phyloP scores from a whole-genome alignment of 2,113 vertebrate species.

The Hippopotamus amphibius region DNA sequence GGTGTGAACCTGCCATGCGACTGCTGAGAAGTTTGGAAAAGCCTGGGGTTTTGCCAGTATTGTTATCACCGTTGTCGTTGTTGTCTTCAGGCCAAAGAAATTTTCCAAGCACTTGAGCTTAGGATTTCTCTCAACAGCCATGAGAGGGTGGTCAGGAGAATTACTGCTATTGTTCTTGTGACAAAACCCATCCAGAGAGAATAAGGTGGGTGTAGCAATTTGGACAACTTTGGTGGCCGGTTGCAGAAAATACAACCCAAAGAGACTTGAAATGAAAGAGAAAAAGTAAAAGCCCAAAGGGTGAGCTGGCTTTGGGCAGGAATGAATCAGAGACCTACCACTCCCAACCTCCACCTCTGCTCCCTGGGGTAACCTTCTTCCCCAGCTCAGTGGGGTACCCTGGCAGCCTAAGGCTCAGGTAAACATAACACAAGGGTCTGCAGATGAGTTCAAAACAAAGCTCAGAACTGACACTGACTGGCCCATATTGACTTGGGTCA shows the following conservation, averaged over 20 bases:
- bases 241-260: background rate
- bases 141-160: background rate
- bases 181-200: background rate
- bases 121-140: background rate
- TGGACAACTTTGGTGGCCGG: background rate
- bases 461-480: background rate
- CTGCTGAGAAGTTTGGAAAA: slow-evolving; percentile 60
- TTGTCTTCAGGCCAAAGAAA: background rate
- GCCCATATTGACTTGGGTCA: background rate
- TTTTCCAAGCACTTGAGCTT: background rate
- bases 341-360: background rate
- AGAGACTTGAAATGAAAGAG: background rate
- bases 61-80: background rate
- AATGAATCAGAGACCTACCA: background rate
- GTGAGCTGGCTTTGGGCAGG: background rate
- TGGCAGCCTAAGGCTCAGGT: background rate
- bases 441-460: background rate
- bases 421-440: background rate
- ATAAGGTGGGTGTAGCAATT: background rate
- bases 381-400: too few relatives aligned
- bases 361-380: background rate
- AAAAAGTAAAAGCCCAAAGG: background rate
- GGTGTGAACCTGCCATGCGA: background rate
- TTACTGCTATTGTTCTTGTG: background rate
- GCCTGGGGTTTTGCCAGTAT: slow-evolving; percentile 30